Conservation (phyloP, 2,888 invertebrate species). For the Cantharis rustica region DNA sequence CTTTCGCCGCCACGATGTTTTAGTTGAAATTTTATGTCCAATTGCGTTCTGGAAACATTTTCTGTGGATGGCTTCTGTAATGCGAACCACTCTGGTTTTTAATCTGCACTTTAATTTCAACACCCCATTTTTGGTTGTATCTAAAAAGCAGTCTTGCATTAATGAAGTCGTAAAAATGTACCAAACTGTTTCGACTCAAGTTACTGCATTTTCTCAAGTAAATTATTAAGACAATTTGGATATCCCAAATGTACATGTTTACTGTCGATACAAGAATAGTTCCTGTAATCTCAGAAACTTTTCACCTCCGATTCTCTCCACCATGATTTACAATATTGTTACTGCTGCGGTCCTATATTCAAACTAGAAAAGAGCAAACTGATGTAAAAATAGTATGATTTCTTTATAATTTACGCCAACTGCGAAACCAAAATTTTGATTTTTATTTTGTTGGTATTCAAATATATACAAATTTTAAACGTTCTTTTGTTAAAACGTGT, state of each 20-base stretch:
- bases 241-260: not conserved
- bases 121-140: slow-evolving; percentile 55
- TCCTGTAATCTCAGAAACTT: not conserved
- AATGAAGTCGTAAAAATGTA: slow-evolving; percentile 56
- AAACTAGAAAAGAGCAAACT: no score
- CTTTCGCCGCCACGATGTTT: slow-evolving; percentile 35
- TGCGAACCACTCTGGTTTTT: slow-evolving; percentile 51
- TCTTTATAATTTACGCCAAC: not conserved
- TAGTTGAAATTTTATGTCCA: slow-evolving; percentile 52
- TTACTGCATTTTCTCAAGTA: slow-evolving; percentile 24
- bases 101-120: slow-evolving; percentile 56
- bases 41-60: slow-evolving; percentile 47
- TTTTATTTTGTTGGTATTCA: not conserved
- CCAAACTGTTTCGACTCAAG: slow-evolving; percentile 34
- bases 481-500: not conserved
- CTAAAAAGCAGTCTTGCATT: slow-evolving; percentile 50
- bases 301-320: not conserved
- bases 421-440: not conserved
- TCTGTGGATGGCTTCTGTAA: slow-evolving; percentile 38
- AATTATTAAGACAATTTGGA: not conserved
- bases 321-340: no score
- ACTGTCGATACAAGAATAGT: no score
- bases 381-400: not conserved
- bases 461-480: not conserved
- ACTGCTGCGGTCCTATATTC: no score